Evolutionary conservation across 2,888 invertebrate genomes (phyloP), one percentile per base, ranked within the genome.

Genomic region (Agrypnus murinus): DNA sequence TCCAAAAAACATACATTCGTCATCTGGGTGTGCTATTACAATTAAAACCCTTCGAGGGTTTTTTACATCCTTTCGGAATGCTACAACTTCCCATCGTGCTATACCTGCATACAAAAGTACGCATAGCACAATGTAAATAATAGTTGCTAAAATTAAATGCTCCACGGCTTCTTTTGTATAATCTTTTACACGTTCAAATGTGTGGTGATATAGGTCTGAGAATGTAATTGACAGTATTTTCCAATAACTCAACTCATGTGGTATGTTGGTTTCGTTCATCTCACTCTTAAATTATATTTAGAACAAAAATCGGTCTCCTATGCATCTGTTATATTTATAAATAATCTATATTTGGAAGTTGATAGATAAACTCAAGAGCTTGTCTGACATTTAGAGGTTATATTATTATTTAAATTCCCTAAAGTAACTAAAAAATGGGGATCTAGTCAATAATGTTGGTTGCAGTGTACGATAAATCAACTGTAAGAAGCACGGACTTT

Each of bases 1-100:
- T 0, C 97, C 96, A 85, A 99, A 99, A 85, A 99, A 99, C 99
- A 99, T 98, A 78, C 96, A 96, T 84, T 99, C 99, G 84, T 99
- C 99, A 85, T 99, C 99, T 12, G 99, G 99, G 87, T 99, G 99
- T 17, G 99, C 97, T 46, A 91, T 94, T 1, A 98, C 92, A 62
- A 99, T 84, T 32, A 98, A 86, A 46, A 96, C 90, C 77, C 94
- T 87, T 73, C 86, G 87, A 1, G 89, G 87, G 45, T 87, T 84
- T 38, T 88, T 85, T 10, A 89, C 86, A 31, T 87, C 88, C 34
- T 87, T 86, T 65, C 86, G 86, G 75, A 89, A 85, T 0, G 86
- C 86, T 46, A 88, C 84, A 34, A 87, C 77, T 32, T 87, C 86
- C 81, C 89, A 86, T 74, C 79, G 78, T 46, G 81, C 77, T 53